Conservation (phyloP, 2,888 invertebrate species). For the Xanthostigma xanthostigma region DNA sequence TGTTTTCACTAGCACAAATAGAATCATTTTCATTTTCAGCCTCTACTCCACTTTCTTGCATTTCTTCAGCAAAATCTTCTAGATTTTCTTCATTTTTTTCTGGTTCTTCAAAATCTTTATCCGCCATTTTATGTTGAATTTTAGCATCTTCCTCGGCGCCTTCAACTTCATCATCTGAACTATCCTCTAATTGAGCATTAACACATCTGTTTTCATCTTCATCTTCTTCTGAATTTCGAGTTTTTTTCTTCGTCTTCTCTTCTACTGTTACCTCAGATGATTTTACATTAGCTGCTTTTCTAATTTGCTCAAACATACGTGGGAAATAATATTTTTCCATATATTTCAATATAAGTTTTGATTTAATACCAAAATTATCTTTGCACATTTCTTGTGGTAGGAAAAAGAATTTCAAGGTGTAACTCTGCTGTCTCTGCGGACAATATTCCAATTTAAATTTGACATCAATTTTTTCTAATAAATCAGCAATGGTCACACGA, state of each 20-base stretch:
- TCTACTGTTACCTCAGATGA: conserved; percentile 32
- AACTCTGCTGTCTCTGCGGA: conserved; percentile 40
- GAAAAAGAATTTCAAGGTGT: conserved; percentile 55
- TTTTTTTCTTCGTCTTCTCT: conserved; percentile 29
- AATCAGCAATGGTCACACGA: conserved; percentile 61
- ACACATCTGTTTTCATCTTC: conserved; percentile 26
- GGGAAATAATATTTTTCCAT: conserved; percentile 59
- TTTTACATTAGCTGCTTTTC: conserved; percentile 39
- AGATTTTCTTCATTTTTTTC: conserved; percentile 19
- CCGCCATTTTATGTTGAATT: conserved; percentile 26
- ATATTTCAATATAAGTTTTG: conserved; percentile 50
- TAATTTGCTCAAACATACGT: conserved; percentile 46
- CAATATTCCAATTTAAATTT: conserved; percentile 37
- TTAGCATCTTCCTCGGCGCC: conserved; percentile 25
- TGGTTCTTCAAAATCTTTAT: conserved; percentile 31
- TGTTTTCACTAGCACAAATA: conserved; percentile 14
- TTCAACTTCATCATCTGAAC: conserved; percentile 19
- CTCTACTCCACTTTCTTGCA: conserved; percentile 15
- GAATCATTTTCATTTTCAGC: conserved; percentile 28
- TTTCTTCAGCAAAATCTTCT: conserved; percentile 30
- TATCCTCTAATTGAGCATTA: neutral
- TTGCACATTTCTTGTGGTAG: conserved; percentile 61
- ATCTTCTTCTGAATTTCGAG: conserved; percentile 22
- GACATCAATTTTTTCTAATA: conserved; percentile 56
- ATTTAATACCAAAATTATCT: conserved; percentile 53